Evolutionary conservation across 2,888 invertebrate species (phyloP).

Genomic region (Hydrotaea diabolus): DNA sequence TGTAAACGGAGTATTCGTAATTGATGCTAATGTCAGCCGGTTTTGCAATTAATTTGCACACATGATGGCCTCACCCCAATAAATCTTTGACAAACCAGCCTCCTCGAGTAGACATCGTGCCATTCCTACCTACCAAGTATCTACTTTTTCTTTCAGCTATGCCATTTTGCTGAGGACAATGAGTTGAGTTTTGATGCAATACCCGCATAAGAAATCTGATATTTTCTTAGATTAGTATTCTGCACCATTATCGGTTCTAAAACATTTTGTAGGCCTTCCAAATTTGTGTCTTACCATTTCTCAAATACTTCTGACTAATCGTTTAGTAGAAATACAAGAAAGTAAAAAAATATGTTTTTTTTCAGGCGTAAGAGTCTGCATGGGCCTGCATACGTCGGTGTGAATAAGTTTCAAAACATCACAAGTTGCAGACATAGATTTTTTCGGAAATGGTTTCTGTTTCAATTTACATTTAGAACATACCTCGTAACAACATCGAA

Average conservation of each 20-base stretch:
- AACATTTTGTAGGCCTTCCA: no score
- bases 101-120: conserved; percentile 71
- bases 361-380: no score
- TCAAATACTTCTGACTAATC: conserved; percentile 36
- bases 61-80: no score
- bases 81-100: conserved; percentile 67
- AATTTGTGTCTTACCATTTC: conserved; percentile 37
- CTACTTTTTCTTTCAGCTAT: conserved; percentile 72
- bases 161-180: conserved; percentile 70
- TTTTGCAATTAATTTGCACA: conserved; percentile 50
- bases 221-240: conserved; percentile 70
- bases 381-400: no score
- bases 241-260: no score
- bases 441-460: no score
- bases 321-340: conserved; percentile 56
- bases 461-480: conserved; percentile 34
- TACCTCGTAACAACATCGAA: conserved; percentile 13
- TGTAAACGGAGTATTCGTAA: conserved; percentile 41
- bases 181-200: conserved; percentile 46
- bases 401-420: no score
- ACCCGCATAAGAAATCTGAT: neutral
- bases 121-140: conserved; percentile 66
- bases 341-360: conserved; percentile 9
- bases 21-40: no score
- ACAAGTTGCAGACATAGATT: neutral